phyloP scores from a whole-genome alignment of 1,140 invertebrate species.

The Zaprionus inermis region DNA sequence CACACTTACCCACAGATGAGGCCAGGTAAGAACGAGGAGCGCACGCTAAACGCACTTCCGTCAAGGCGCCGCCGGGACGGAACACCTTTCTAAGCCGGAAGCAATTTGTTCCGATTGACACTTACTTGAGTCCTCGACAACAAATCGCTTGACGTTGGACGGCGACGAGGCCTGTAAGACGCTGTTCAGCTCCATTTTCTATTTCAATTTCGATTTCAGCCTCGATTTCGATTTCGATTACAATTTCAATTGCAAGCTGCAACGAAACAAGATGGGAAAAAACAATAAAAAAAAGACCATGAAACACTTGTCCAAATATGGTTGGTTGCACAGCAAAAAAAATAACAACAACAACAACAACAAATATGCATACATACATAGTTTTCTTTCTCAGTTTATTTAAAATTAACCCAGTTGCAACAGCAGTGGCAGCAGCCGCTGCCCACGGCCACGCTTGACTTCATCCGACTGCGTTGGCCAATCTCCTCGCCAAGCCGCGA shows the following conservation, averaged over 20 bases:
- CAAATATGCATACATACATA: slow-evolving; percentile 18
- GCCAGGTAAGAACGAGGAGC: background rate
- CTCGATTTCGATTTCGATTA: background rate
- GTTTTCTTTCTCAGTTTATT: slow-evolving; percentile 28
- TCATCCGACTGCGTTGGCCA: slow-evolving; percentile 64
- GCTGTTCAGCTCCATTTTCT: slow-evolving; percentile 55
- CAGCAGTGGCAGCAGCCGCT: slow-evolving; percentile 35
- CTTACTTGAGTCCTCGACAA: slow-evolving; percentile 81
- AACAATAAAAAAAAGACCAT: slow-evolving; percentile 40
- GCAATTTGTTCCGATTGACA: slow-evolving; percentile 18
- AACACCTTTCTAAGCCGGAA: slow-evolving; percentile 67
- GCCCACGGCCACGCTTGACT: slow-evolving; percentile 64
- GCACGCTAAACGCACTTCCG: slow-evolving; percentile 59
- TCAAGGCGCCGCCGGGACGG: background rate
- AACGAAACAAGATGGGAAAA: background rate
- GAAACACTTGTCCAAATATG: slow-evolving; percentile 58
- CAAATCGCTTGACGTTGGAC: slow-evolving; percentile 70
- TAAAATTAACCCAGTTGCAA: slow-evolving; percentile 62
- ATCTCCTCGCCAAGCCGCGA: slow-evolving; percentile 30
- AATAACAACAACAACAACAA: slow-evolving; percentile 5
- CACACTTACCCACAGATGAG: background rate
- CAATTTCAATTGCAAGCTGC: slow-evolving; percentile 12
- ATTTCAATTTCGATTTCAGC: slow-evolving; percentile 6
- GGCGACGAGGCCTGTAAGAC: slow-evolving; percentile 58
- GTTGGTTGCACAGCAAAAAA: slow-evolving; percentile 29